A percentile compares a stretch with the other conserved stretches of the same genome.
These are phyloP conservation scores for Ommatoiulus sabulosus DNA, from an alignment of 2,888 invertebrate genomes.

Conservation along the genomic window DNA sequence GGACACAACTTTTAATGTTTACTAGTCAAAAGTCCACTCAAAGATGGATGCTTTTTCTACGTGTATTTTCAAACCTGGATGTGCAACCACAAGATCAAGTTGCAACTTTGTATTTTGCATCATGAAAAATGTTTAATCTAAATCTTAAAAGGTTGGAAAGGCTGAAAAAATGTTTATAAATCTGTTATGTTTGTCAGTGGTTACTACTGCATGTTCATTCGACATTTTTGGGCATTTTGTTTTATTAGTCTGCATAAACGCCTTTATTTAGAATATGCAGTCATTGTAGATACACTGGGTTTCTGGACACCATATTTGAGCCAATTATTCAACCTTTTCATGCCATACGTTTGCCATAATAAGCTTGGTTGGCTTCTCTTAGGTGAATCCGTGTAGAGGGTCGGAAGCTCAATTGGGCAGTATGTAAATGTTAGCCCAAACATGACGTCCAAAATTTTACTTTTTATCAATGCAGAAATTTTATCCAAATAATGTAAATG, in stretches of 20 bases:
- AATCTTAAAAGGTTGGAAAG: background rate
- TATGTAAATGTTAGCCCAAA: too few species aligned
- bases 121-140: background rate
- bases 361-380: too few species aligned
- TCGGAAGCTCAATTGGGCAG: too few species aligned
- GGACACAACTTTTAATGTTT: background rate
- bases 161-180: background rate
- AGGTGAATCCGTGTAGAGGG: too few species aligned
- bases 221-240: background rate
- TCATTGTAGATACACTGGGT: too few species aligned
- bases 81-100: background rate
- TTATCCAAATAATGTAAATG: background rate
- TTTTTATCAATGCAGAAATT: background rate
- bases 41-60: background rate
- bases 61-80: background rate
- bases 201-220: background rate
- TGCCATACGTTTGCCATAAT: too few species aligned
- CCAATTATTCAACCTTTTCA: too few species aligned
- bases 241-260: background rate
- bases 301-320: too few species aligned
- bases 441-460: too few species aligned
- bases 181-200: background rate
- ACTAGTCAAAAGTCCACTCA: background rate
- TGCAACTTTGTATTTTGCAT: background rate
- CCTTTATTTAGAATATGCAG: too few species aligned